Conservation (phyloP, 2,888 invertebrate genomes). For the Thecocarcelia acutangulata region DNA sequence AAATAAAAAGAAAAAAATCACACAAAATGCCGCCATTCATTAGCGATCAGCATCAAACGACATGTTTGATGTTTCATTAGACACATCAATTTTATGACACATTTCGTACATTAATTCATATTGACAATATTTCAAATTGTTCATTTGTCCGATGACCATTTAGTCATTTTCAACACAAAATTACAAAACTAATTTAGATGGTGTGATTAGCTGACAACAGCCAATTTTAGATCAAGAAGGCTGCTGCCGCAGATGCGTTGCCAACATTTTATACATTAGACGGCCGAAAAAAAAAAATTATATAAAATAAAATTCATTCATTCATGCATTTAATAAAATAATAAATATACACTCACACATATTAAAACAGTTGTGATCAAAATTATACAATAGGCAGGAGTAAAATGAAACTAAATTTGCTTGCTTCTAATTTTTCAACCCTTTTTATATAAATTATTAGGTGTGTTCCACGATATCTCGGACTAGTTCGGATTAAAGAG, state of each 20-base stretch:
- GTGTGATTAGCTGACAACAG: constrained; percentile 25
- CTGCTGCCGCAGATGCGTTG: constrained; percentile 5
- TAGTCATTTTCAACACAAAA: constrained; percentile 11
- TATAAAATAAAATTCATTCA: constrained; percentile 44
- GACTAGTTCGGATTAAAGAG: no score
- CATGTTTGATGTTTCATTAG: constrained; percentile 15
- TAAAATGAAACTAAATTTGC: no score
- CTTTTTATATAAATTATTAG: no score
- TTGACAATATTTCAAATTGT: constrained; percentile 21
- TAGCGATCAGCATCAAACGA: constrained; percentile 9
- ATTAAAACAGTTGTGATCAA: neutral
- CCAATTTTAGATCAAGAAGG: neutral
- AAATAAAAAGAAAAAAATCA: neutral
- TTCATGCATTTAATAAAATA: neutral
- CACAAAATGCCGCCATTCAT: constrained; percentile 2
- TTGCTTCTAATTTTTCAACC: no score
- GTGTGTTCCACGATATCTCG: no score
- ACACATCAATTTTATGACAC: constrained; percentile 7
- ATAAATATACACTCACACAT: neutral
- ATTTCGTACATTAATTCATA: neutral
- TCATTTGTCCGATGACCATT: constrained; percentile 6
- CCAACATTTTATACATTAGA: constrained; percentile 21
- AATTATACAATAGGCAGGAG: neutral
- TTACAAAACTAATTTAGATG: neutral
- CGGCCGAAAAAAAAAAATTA: neutral